Evolutionary conservation across 2,888 invertebrate genomes (phyloP).

Genomic region (Athrips mouffetella): DNA sequence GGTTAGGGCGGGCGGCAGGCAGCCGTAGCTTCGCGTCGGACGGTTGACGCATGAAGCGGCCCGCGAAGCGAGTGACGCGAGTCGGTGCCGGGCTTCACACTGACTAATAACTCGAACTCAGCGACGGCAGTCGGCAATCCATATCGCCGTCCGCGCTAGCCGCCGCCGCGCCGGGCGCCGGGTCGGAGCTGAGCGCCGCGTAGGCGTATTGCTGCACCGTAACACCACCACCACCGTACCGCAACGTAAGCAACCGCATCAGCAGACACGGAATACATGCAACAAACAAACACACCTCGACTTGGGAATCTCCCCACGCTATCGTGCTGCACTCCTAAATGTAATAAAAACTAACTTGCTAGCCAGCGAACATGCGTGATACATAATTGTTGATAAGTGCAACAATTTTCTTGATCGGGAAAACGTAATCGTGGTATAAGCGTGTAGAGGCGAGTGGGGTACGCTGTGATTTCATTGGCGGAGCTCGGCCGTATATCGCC

Average conservation of each 20-base stretch:
- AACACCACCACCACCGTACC: background rate
- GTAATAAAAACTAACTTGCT: background rate
- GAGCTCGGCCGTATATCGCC: slow-evolving; percentile 54
- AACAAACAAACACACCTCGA: background rate
- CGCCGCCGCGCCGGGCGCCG: slow-evolving; percentile 6
- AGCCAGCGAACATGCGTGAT: background rate
- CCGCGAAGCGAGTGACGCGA: slow-evolving; percentile 40
- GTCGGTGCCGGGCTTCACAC: slow-evolving; percentile 43
- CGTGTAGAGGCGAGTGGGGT: slow-evolving; percentile 57
- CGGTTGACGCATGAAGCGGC: slow-evolving; percentile 32
- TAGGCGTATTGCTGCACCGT: slow-evolving; percentile 3
- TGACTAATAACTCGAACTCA: slow-evolving; percentile 31
- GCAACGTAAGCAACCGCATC: background rate
- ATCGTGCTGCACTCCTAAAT: background rate
- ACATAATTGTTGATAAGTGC: slow-evolving; percentile 34
- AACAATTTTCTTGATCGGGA: slow-evolving; percentile 48
- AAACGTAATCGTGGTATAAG: slow-evolving; percentile 57
- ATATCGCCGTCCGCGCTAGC: slow-evolving; percentile 7
- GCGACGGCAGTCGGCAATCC: too few relatives aligned
- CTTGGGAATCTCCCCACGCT: background rate
- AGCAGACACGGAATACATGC: background rate
- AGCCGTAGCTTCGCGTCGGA: slow-evolving; percentile 36
- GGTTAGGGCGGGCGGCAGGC: slow-evolving; percentile 37
- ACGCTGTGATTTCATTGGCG: slow-evolving; percentile 63
- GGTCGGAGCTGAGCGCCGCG: background rate